Evolutionary conservation across 2,113 vertebrate species (phyloP), one percentile per base, ranked within the genome.

Genomic region (Ellobius talpinus): DNA sequence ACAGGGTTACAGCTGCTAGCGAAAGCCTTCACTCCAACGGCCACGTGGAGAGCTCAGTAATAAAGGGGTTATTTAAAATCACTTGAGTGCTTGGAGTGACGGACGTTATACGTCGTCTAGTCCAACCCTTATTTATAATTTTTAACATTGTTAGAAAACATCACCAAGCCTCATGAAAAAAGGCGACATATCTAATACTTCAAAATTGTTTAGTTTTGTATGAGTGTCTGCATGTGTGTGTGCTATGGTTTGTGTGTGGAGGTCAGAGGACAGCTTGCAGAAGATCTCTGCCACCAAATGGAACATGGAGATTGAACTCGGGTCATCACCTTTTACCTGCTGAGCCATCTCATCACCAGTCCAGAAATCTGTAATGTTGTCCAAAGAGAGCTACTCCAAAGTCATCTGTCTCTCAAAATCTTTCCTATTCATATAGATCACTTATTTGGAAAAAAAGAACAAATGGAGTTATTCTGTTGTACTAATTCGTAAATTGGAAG

Each of bases 1-100:
- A 47, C 79, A 96, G 82, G 73, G 86, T 91, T 78, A 76, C 86
- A 94, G 96, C 93, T 96, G 84, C 93, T 85, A 84, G 96, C 82
- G 52, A 39, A 88, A 86, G 33, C 73, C 79, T 39, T 8, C 58
- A 70, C 92, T 91, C 84, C 74, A 89, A 50, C 87, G 81, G 90
- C 92, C 65, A 66, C 47, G 42, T 11, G 45, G 63, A 52, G 88
- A 94, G 90, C 55, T 82, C 86, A 42, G 95, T 89, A 93, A 91
- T 95, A 87, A 65, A 84, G 33, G 81, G 96, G 66, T 58, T 68
- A 47, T 93, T 95, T 76, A 90, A 92, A 95, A 95, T 93, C 70
- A 2, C 85, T 78, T 47, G 86, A 73, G 91, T 42, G 2, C 89
- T 77, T 84, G 90, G 66, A 89, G 23, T 45, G 45, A 84, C 78